phyloP scores from a whole-genome alignment of 2,888 invertebrate species.

The Drepanosiphum platanoidis region DNA sequence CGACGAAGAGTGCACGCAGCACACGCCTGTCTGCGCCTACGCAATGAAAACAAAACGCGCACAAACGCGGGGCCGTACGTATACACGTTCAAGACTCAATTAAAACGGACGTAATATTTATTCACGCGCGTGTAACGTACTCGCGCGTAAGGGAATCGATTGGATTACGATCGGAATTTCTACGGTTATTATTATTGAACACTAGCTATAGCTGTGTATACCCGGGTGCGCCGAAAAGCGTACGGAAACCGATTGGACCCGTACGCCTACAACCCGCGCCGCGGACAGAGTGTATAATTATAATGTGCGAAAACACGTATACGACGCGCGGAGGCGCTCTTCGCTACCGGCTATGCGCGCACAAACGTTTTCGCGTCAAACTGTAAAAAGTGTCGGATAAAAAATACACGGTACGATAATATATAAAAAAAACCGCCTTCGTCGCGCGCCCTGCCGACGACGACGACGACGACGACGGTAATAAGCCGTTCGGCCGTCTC shows the following conservation, averaged over 20 bases:
- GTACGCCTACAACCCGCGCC: too few relatives aligned
- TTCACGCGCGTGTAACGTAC: too few relatives aligned
- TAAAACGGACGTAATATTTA: slow-evolving; percentile 21
- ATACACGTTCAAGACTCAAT: slow-evolving; percentile 1
- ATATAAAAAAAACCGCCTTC: background rate
- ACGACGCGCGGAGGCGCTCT: too few relatives aligned
- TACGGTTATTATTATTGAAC: too few relatives aligned
- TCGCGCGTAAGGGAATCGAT: background rate
- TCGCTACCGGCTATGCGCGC: background rate
- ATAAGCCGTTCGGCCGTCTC: background rate
- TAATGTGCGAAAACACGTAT: too few relatives aligned
- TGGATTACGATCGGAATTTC: background rate
- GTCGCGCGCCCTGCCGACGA: background rate
- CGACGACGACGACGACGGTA: background rate
- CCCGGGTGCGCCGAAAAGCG: background rate
- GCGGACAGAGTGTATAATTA: too few relatives aligned
- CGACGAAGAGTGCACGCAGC: background rate
- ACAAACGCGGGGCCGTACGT: background rate
- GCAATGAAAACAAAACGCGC: background rate
- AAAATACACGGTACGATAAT: background rate
- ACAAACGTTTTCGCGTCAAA: background rate
- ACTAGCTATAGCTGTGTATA: background rate
- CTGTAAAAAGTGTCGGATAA: background rate
- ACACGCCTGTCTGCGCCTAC: background rate
- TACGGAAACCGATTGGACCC: too few relatives aligned